These are phyloP conservation scores for Cynopterus brachyotis DNA, from an alignment of 2,113 vertebrate species.

Conservation along the genomic window DNA sequence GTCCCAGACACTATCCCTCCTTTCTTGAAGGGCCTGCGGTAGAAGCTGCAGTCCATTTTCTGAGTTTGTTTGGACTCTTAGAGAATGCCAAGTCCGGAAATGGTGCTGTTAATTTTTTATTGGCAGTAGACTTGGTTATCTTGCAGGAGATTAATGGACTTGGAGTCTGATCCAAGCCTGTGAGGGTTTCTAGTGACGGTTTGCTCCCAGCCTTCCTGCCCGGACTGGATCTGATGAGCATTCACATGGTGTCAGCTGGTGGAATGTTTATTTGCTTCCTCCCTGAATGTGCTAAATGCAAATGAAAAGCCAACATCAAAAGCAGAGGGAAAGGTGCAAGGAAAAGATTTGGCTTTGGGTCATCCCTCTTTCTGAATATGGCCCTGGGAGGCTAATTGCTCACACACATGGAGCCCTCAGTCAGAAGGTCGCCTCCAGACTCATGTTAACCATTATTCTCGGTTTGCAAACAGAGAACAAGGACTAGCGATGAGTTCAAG, in stretches of 20 bases:
- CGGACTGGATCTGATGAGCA: neutral
- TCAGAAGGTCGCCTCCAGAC: neutral
- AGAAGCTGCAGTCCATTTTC: constrained; percentile 21
- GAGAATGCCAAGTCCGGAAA: constrained; percentile 46
- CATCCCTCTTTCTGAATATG: neutral
- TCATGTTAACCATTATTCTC: constrained; percentile 24
- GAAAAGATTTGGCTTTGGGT: constrained; percentile 2
- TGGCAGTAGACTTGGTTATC: constrained; percentile 46
- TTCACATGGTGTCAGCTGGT: neutral
- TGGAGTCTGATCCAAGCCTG: neutral
- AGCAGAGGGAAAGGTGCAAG: neutral
- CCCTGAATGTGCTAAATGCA: constrained; percentile 48
- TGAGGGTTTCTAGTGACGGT: constrained; percentile 3
- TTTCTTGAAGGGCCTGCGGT: neutral
- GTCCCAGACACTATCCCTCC: neutral
- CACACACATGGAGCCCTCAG: neutral
- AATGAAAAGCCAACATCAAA: constrained; percentile 46
- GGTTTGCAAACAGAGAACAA: constrained; percentile 35
- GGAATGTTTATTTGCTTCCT: constrained; percentile 29
- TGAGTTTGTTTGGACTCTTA: neutral
- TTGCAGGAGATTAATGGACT: constrained; percentile 52
- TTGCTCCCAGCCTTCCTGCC: constrained; percentile 20
- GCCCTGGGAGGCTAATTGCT: neutral
- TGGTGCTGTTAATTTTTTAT: constrained; percentile 30
- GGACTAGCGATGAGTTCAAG: constrained; percentile 18